Evolutionary conservation across 2,888 invertebrate species (phyloP).

Genomic region (Arge pagana): DNA sequence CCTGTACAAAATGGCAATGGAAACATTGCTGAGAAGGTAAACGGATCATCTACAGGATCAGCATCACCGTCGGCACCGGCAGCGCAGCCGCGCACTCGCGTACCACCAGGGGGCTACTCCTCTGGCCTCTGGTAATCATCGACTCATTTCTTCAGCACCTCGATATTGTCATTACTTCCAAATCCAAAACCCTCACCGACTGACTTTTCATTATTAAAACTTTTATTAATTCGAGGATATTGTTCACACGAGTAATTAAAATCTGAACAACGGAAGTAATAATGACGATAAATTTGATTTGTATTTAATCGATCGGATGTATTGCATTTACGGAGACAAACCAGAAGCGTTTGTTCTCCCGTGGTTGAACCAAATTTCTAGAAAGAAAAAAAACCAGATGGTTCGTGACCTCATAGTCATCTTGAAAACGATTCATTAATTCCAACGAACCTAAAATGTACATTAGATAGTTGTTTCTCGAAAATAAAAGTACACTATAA

Average conservation of each 20-base stretch:
- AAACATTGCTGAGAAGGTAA: conserved; percentile 43
- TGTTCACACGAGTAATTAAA: conserved; percentile 15
- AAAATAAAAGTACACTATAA: conserved; percentile 33
- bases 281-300: conserved; percentile 16
- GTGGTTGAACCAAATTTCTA: conserved; percentile 12
- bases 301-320: conserved; percentile 17
- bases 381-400: conserved; percentile 5
- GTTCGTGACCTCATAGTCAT: conserved; percentile 14
- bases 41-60: conserved; percentile 34
- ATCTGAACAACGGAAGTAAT: conserved; percentile 20
- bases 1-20: conserved; percentile 61
- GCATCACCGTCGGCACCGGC: conserved; percentile 57
- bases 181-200: conserved; percentile 30
- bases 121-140: conserved; percentile 69
- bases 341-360: conserved; percentile 9
- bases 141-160: conserved; percentile 7
- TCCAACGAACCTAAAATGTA: conserved; percentile 36
- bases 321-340: conserved; percentile 18
- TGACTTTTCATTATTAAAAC: conserved; percentile 20
- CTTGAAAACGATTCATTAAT: conserved; percentile 31
- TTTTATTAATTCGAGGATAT: conserved; percentile 21
- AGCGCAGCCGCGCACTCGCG: conserved; percentile 62
- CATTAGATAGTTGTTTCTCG: conserved; percentile 40
- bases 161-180: conserved; percentile 29
- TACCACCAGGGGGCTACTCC: conserved; percentile 72